phyloP scores from a whole-genome alignment of 1,140 invertebrate species.

The Tetramorium simillimum region DNA sequence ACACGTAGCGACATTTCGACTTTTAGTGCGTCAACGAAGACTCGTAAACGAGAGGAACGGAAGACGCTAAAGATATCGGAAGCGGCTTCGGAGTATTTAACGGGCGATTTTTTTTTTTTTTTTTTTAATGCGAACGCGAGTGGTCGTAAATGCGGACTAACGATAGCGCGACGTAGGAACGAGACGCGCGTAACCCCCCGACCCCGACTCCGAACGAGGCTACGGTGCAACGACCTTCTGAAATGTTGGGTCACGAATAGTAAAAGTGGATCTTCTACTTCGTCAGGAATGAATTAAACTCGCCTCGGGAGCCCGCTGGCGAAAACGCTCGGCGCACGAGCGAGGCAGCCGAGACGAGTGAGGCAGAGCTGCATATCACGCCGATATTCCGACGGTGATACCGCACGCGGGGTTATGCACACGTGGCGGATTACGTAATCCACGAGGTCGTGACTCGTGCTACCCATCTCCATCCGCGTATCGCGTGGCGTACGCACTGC shows the following conservation, averaged over 20 bases:
- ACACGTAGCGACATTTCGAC: background rate
- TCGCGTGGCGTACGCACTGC: constrained; percentile 10
- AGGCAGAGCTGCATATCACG: constrained; percentile 49
- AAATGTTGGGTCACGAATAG: constrained; percentile 52
- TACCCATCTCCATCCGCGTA: constrained; percentile 56
- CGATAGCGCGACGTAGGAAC: background rate
- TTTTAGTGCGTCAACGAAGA: background rate
- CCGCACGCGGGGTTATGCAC: constrained; percentile 18
- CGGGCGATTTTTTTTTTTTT: constrained; percentile 11
- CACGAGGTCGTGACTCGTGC: constrained; percentile 67
- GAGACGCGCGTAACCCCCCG: constrained; percentile 9
- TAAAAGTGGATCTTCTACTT: constrained; percentile 56
- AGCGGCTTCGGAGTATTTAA: constrained; percentile 22
- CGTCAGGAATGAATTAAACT: constrained; percentile 19
- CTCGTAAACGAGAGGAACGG: constrained; percentile 25
- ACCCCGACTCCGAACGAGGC: constrained; percentile 8
- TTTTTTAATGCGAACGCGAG: constrained; percentile 3
- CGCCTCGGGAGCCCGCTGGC: background rate
- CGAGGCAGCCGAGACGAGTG: background rate
- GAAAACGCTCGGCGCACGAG: constrained; percentile 14
- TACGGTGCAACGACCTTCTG: constrained; percentile 22
- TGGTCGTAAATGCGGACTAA: constrained; percentile 22
- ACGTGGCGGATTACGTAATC: constrained; percentile 71
- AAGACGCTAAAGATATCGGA: constrained; percentile 17
- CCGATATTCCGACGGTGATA: constrained; percentile 50